Conservation (phyloP, 2,888 invertebrate species). For the Eristalis arbustorum region DNA sequence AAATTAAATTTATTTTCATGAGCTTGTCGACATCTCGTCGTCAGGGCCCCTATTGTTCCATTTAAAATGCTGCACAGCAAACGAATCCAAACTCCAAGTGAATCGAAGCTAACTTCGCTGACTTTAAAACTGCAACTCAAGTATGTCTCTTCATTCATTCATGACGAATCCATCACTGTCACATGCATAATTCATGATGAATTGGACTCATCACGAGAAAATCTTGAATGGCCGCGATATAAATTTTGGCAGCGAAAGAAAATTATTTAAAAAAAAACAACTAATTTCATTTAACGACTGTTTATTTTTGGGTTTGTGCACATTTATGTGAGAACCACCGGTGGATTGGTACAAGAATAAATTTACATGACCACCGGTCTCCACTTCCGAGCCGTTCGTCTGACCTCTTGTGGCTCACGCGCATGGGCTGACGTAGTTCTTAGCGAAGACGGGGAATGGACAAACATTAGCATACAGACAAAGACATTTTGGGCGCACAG, state of each 20-base stretch:
- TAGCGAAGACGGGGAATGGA: neutral
- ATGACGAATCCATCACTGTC: neutral
- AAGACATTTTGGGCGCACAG: neutral
- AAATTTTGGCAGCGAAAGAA: neutral
- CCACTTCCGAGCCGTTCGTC: neutral
- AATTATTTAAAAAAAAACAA: neutral
- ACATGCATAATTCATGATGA: neutral
- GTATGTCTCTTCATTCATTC: neutral
- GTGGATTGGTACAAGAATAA: neutral
- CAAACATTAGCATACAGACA: neutral
- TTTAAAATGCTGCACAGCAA: too few relatives aligned
- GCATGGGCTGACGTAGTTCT: neutral
- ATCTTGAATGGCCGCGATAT: neutral
- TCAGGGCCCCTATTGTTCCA: too few relatives aligned
- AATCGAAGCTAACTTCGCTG: too few relatives aligned
- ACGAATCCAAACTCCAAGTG: too few relatives aligned
- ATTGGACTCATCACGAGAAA: neutral
- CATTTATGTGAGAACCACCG: neutral
- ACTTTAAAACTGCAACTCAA: too few relatives aligned
- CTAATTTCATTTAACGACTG: neutral
- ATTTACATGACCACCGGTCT: neutral
- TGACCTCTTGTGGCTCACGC: neutral
- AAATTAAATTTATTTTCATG: too few relatives aligned
- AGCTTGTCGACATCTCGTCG: too few relatives aligned
- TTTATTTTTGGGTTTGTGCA: neutral